Base-by-base conservation (phyloP, 35 echinoderm and acorn worm species). In the Heliocidaris tuberculata region DNA sequence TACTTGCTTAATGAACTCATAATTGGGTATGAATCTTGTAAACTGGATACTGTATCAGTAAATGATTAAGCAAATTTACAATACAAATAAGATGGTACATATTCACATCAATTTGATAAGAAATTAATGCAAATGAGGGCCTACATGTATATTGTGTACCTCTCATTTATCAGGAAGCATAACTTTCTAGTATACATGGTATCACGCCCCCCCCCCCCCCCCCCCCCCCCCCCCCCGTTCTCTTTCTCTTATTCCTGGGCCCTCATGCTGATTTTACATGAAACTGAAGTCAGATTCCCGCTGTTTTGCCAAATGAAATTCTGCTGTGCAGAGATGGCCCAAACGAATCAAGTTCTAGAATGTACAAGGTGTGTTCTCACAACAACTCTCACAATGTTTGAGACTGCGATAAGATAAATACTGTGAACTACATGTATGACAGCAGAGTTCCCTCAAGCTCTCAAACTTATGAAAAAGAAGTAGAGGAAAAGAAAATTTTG, bases 271-370 rank as follows among this genome's bases (percentile, higher is more conserved):
- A 19, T 78, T 7, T 78, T 19, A 78, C 65, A 78, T 78, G 65
- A 24, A 78, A 78, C n/a, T 19, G 7, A 78, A 27, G 65, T n/a
- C 65, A n/a, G 65, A 78, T 78, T 78, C 65, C 65, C 65, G 65
- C 65, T 78, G 65, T 78, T 78, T 19, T 17, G 65, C 65, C 65
- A 78, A 78, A 78, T 78, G 65, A 78, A 78, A 78, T 78, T 78
- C 65, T 78, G 65, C 65, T 78, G 65, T 21, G 65, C 65, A 78
- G 65, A 78, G 65, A 78, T 78, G 65, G 65, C 65, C 65, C 65
- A 78, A 78, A 78, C 65, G 27, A 78, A 78, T 78, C 65, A 78
- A 78, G 65, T 78, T 78, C 65, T 8, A 78, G 65, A 78, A 78
- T 78, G 65, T 19, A 78, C 21, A 78, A 21, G 65, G 21, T 7